Conservation (phyloP, 2,797 vertebrate species). For the Crotalus adamanteus region DNA sequence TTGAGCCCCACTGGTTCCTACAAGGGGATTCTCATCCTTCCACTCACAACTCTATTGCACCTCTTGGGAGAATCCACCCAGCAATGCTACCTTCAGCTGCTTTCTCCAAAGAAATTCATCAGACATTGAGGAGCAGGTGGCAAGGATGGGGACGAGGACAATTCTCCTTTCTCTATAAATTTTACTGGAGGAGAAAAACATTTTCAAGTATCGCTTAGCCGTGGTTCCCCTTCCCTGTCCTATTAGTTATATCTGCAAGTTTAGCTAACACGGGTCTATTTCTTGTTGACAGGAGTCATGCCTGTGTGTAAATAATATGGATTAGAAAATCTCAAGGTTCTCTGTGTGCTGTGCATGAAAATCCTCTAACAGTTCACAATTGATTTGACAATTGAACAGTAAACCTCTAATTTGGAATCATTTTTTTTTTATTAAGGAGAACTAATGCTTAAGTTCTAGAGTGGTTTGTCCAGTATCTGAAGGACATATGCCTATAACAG, state of each 20-base stretch:
- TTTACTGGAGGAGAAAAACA: neutral
- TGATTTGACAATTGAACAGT: slow-evolving; percentile 50
- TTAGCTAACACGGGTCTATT: neutral
- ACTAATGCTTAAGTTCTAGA: slow-evolving; percentile 63
- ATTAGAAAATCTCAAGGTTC: neutral
- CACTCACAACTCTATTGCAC: neutral
- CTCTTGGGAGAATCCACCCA: neutral
- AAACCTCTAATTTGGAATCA: slow-evolving; percentile 59
- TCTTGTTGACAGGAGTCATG: neutral
- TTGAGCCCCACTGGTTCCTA: neutral
- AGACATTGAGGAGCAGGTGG: neutral
- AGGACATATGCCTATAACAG: slow-evolving; percentile 77
- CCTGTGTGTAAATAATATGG: neutral
- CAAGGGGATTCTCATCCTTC: neutral
- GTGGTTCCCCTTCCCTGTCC: neutral
- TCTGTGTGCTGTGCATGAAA: neutral
- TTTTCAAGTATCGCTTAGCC: neutral
- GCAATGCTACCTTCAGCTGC: neutral
- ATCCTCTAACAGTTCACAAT: slow-evolving; percentile 37
- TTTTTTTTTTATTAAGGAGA: slow-evolving; percentile 51
- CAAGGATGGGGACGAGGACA: neutral
- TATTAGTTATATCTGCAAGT: neutral
- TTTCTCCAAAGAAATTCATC: neutral
- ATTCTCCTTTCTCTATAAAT: neutral
- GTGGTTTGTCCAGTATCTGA: slow-evolving; percentile 72